Evolutionary conservation across 23 tunicate species (phyloP), one percentile per base, ranked within the genome.

Genomic region (Phallusia fumigata): DNA sequence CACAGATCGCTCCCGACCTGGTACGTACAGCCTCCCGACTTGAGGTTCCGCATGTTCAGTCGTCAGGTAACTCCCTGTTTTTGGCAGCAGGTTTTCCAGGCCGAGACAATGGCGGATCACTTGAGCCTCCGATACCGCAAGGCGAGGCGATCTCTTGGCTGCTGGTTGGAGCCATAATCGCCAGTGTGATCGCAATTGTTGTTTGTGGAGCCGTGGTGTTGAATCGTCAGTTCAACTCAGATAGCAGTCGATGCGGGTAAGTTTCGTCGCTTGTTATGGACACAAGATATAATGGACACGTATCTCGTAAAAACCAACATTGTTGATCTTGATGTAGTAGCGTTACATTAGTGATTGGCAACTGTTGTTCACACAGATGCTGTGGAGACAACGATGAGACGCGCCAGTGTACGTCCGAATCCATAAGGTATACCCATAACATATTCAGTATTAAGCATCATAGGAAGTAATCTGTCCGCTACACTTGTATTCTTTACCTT

Each of bases 201-300:
- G 45, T 83, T 33, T 83, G 86, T 47, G 86, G 86, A 28, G 80
- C 72, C 22, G 31, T 75, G 72, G 86, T 15, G 15, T 36, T 83
- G 16, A 83, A 74, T 16, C 32, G 80, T 34, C 79, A 74, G 72
- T 36, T 82, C 35, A 75, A 75, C 22, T 21, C 69, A 19, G 40
- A 47, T 32, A 65, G 76, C 6, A 33, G 24, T 21, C 34, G 36
- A 36, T 83, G 86, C 72, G 36, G 86, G 86, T 82, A 40, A 58
- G n/a, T 18, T 74, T 40, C 47, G 47, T 40, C 47, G 47, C 10
- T 5, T 40, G 47, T 3, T 40, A 40, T n/a, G n/a, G n/a, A n/a
- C n/a, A n/a, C n/a, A n/a, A n/a, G n/a, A n/a, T n/a, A n/a, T n/a
- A n/a, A n/a, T n/a, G n/a, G n/a, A n/a, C n/a, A n/a, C n/a, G n/a